Percentiles rank a stretch among this genome's conserved stretches.
phyloP scores from a whole-genome alignment of 2,888 invertebrate genomes.

The Philonicus albiceps region DNA sequence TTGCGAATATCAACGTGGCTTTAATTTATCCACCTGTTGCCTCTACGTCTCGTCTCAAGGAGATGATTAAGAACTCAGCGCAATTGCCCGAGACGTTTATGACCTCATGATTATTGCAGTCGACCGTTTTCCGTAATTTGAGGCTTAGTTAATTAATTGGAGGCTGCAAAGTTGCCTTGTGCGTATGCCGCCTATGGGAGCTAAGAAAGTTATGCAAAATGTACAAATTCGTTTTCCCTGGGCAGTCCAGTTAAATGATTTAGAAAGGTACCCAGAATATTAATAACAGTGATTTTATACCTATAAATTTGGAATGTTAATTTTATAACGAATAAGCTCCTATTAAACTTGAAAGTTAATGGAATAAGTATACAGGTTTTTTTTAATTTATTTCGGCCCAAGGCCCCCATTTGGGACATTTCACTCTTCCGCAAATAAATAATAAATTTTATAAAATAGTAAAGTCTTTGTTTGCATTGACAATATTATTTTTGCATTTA shows the following conservation, averaged over 20 bases:
- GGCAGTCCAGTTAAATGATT: neutral
- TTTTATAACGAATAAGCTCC: neutral
- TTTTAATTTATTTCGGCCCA: neutral
- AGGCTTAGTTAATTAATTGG: neutral
- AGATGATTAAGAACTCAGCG: conserved; percentile 8
- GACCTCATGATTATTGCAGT: neutral
- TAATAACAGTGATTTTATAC: neutral
- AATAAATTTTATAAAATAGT: too few species aligned
- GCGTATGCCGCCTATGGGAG: neutral
- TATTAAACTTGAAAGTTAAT: neutral
- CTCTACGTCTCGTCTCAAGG: conserved; percentile 4
- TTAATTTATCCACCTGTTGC: conserved; percentile 9
- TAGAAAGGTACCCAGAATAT: neutral
- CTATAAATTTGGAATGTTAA: neutral
- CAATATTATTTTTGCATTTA: too few species aligned
- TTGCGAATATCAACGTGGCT: neutral
- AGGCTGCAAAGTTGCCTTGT: neutral
- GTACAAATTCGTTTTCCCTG: neutral
- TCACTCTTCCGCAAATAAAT: too few species aligned
- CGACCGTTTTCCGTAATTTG: neutral
- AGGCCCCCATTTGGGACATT: too few species aligned
- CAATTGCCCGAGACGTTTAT: conserved; percentile 13
- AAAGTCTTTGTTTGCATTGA: too few species aligned
- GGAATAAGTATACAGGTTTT: neutral
- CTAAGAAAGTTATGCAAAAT: neutral